phyloP scores from a whole-genome alignment of 2,113 vertebrate genomes.

The Rhinoderma darwinii region DNA sequence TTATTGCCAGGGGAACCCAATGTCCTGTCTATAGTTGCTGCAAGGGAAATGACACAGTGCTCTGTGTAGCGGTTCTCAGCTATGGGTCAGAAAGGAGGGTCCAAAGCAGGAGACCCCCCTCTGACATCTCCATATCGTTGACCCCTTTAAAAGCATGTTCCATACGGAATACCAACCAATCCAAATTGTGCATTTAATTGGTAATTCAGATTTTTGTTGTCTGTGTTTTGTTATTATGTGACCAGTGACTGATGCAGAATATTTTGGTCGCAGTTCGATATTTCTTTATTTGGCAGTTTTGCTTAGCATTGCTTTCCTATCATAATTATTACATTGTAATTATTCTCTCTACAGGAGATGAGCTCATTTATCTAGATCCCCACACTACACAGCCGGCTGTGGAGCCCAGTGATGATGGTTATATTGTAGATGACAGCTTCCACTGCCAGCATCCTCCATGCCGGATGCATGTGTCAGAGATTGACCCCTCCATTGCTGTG shows the following conservation, averaged over 20 bases:
- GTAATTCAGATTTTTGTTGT: no score
- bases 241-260: neutral
- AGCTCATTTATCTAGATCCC: slow-evolving; percentile 95
- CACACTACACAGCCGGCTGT: slow-evolving; percentile 93
- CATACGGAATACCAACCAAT: no score
- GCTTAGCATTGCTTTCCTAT: neutral
- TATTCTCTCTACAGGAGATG: slow-evolving; percentile 81
- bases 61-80: no score
- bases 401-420: slow-evolving; percentile 76
- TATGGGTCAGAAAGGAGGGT: no score
- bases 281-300: neutral
- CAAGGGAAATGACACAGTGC: no score
- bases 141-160: no score
- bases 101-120: no score
- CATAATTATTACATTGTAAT: neutral
- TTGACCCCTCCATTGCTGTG: slow-evolving; percentile 96
- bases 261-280: neutral
- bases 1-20: no score
- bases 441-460: slow-evolving; percentile 97
- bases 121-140: no score
- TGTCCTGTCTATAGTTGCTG: no score
- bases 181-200: no score
- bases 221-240: neutral
- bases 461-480: slow-evolving; percentile 93
- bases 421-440: slow-evolving; percentile 87